phyloP scores from a whole-genome alignment of 1,140 invertebrate species.

The Theocolax elegans region DNA sequence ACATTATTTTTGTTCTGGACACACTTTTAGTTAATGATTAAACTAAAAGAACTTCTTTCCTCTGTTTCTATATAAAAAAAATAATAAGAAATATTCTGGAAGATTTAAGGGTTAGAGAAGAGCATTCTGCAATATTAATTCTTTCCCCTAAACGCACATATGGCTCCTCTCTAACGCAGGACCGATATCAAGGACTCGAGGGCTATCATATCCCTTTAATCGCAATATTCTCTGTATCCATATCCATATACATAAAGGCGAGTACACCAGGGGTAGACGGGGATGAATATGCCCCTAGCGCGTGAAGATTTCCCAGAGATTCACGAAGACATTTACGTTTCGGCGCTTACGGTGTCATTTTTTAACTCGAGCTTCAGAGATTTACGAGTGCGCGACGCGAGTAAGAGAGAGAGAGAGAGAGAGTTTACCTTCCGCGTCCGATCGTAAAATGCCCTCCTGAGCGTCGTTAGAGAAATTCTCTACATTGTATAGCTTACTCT shows the following conservation, averaged over 20 bases:
- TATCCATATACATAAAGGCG: conserved; percentile 14
- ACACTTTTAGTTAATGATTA: too few relatives aligned
- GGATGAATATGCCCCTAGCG: not conserved
- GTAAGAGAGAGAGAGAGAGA: too few relatives aligned
- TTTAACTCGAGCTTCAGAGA: conserved; percentile 21
- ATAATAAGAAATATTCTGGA: too few relatives aligned
- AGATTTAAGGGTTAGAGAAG: too few relatives aligned
- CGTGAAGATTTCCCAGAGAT: conserved; percentile 27
- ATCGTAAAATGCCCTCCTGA: conserved; percentile 29
- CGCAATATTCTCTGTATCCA: conserved; percentile 22
- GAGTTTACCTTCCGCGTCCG: too few relatives aligned
- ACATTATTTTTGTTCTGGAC: too few relatives aligned
- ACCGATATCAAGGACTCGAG: too few relatives aligned
- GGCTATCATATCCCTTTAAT: conserved; percentile 26
- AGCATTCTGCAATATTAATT: conserved; percentile 4
- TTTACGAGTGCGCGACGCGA: conserved; percentile 26
- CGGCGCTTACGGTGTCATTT: conserved; percentile 30
- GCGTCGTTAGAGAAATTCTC: conserved; percentile 19
- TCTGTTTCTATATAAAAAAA: too few relatives aligned
- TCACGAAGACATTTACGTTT: conserved; percentile 36
- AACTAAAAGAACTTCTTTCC: too few relatives aligned
- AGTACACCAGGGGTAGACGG: not conserved
- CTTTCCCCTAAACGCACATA: not conserved
- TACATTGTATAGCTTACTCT: not conserved
- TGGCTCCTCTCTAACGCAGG: too few relatives aligned